These are phyloP conservation scores for Stomatorhinus ivindoensis DNA, from an alignment of 2,113 vertebrate genomes.

Conservation along the genomic window DNA sequence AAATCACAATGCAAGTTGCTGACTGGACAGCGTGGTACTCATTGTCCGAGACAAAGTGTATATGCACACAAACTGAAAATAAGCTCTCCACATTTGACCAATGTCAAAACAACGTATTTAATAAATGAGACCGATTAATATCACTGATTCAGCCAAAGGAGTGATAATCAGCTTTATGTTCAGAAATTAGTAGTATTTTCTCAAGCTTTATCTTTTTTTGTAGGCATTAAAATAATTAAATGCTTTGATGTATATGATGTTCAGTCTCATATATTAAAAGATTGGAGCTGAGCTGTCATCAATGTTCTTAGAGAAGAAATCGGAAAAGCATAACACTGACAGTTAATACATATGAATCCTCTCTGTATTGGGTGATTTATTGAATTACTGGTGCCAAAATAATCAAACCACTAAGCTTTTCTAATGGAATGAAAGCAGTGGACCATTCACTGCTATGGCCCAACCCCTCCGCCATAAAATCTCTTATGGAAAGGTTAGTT, in stretches of 20 bases:
- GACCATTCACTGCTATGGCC: background rate
- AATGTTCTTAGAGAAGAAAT: background rate
- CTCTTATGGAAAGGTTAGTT: background rate
- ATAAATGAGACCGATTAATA: too few relatives aligned
- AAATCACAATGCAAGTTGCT: background rate
- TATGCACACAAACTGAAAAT: background rate
- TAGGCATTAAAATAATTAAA: background rate
- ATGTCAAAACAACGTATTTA: too few relatives aligned
- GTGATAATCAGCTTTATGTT: background rate
- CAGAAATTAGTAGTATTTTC: background rate
- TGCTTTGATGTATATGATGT: background rate
- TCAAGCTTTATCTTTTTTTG: background rate
- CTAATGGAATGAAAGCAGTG: background rate
- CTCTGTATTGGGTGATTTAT: background rate
- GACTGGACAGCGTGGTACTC: background rate
- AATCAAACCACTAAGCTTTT: background rate
- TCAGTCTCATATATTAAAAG: background rate
- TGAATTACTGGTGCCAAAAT: background rate
- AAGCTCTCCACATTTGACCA: too few relatives aligned
- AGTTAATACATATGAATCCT: background rate
- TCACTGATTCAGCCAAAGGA: background rate
- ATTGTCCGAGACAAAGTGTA: background rate
- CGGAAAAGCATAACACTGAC: background rate
- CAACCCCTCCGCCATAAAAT: background rate
- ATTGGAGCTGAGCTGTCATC: background rate